Conservation (phyloP, 2,797 vertebrate species). For the Microcaecilia unicolor region DNA sequence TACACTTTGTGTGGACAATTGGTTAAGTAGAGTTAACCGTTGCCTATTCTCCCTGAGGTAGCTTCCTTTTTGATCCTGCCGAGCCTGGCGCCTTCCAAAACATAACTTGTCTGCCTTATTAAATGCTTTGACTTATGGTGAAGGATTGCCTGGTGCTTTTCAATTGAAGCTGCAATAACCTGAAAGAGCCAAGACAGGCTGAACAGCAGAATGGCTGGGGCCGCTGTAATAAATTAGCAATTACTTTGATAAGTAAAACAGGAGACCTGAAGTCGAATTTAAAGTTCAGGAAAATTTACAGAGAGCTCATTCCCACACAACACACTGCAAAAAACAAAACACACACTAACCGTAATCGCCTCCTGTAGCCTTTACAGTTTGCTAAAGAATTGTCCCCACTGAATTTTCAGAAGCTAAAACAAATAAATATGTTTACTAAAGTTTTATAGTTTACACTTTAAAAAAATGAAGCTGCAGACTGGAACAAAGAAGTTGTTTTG, state of each 20-base stretch:
- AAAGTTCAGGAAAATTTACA: background rate
- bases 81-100: constrained; percentile 73
- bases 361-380: too few relatives aligned
- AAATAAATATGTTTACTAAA: too few relatives aligned
- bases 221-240: constrained; percentile 1
- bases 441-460: too few relatives aligned
- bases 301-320: too few relatives aligned
- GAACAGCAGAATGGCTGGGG: background rate
- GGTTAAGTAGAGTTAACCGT: constrained; percentile 66
- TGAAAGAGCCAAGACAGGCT: constrained; percentile 55
- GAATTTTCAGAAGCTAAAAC: too few relatives aligned
- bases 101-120: constrained; percentile 77
- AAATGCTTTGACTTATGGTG: constrained; percentile 64
- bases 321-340: too few relatives aligned
- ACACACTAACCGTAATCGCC: too few relatives aligned
- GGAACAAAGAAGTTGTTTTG: too few relatives aligned
- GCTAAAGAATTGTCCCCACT: too few relatives aligned
- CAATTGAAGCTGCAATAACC: constrained; percentile 53
- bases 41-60: constrained; percentile 68
- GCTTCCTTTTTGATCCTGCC: constrained; percentile 69
- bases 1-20: constrained; percentile 65
- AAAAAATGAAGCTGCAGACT: too few relatives aligned
- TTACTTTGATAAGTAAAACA: background rate
- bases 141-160: constrained; percentile 65
- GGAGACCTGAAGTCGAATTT: background rate